phyloP scores from a whole-genome alignment of 2,113 vertebrate species.

The Neogale vison region DNA sequence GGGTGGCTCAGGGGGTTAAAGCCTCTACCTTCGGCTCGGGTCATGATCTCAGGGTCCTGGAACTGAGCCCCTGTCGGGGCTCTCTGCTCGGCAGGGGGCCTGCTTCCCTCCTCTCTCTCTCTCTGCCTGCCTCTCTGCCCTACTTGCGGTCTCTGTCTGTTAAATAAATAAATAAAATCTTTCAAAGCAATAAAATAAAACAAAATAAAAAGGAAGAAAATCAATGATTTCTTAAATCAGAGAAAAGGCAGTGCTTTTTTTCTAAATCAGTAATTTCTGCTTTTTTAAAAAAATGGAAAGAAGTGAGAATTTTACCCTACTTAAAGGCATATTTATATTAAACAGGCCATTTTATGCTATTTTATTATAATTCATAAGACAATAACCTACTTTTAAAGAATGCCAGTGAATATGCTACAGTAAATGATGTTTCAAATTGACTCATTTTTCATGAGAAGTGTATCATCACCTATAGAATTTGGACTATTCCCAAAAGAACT shows the following conservation, averaged over 20 bases:
- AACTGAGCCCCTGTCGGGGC: accelerated
- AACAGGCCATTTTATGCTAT: constrained; percentile 68
- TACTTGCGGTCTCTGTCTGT: too few relatives aligned
- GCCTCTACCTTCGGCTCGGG: too few relatives aligned
- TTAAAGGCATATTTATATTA: constrained; percentile 26
- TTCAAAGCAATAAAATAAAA: too few relatives aligned
- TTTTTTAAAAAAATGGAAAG: not conserved
- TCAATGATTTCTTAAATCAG: not conserved
- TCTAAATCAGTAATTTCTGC: not conserved
- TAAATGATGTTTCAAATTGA: constrained; percentile 5
- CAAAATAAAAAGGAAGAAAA: constrained; percentile 18
- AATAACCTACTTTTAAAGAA: constrained; percentile 73
- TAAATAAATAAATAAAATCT: too few relatives aligned
- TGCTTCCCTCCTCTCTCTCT: too few relatives aligned
- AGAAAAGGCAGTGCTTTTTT: not conserved
- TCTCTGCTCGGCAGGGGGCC: too few relatives aligned
- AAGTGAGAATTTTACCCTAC: constrained; percentile 46
- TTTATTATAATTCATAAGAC: constrained; percentile 68
- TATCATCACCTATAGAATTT: constrained; percentile 2
- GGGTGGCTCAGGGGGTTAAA: too few relatives aligned
- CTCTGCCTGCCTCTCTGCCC: too few relatives aligned
- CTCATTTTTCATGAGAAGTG: constrained; percentile 2
- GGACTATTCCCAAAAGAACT: not conserved
- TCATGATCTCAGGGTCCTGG: too few relatives aligned
- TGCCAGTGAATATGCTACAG: not conserved